Evolutionary conservation across 2,888 invertebrate species (phyloP), one percentile per base, ranked within the genome.

Genomic region (Xestoiulus laeticollis): DNA sequence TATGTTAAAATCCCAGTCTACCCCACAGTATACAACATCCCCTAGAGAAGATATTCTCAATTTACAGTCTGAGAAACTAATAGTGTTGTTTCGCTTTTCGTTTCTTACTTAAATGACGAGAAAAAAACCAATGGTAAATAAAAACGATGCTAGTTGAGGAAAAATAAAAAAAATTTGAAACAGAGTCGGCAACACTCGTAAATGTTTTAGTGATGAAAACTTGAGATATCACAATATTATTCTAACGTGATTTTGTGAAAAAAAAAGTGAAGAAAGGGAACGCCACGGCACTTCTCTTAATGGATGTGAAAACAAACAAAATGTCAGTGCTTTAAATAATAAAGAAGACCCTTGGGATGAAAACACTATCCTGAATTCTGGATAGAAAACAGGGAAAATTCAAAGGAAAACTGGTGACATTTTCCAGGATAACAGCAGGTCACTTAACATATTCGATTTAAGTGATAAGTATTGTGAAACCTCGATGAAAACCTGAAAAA

Each of bases 261-360:
- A 22, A 38, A 38, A 38, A 68, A 68, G 26, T 1, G 22, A 26
- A 26, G 68, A 8, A 68, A 26, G 26, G 4, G 22, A 68, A 26
- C 68, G 26, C 68, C 10, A 22, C 19, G 12, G 68, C 68, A 10
- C 68, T 68, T 68, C 26, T n/a, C 26, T 68, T 68, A 68, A 68
- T 68, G 68, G 68, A 26, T 10, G 68, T 0, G 26, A 68, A 68
- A 68, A 68, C 26, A 68, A 68, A 68, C 68, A 68, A 68, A 1
- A 68, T 68, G 68, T 68, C 68, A 68, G 48, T 16, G 68, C 68
- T 68, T 68, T 26, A 68, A 68, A 68, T 68, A 68, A 68, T 68
- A 68, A 68, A 68, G 68, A 26, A 22, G 68, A 68, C 68, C 26
- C 68, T 68, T 22, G 26, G 12, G 26, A n/a, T n/a, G n/a, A n/a